Evolutionary conservation across 2,888 invertebrate species (phyloP).

Genomic region (Anoplius nigerrimus): DNA sequence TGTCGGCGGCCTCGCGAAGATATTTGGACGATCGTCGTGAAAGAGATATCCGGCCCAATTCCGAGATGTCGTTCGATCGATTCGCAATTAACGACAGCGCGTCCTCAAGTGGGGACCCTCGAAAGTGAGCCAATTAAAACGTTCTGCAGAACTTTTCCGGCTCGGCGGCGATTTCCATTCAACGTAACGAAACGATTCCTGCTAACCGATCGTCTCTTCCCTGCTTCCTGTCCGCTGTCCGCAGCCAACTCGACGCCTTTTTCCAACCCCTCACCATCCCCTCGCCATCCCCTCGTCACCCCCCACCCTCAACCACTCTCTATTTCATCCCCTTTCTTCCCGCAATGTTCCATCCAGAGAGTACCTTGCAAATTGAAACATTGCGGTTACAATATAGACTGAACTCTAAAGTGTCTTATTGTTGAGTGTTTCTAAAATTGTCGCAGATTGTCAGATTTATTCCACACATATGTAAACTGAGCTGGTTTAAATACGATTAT

Average conservation of each 20-base stretch:
- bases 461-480: too few relatives aligned
- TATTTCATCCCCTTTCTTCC: not conserved
- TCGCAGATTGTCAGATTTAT: too few relatives aligned
- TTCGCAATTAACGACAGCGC: constrained; percentile 29
- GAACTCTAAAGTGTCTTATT: too few relatives aligned
- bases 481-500: too few relatives aligned
- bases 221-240: not conserved
- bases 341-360: too few relatives aligned
- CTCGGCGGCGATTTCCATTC: not conserved
- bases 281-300: not conserved
- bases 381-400: too few relatives aligned
- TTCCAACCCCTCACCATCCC: not conserved
- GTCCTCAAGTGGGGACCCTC: not conserved
- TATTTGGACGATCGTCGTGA: too few relatives aligned
- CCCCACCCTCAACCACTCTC: not conserved
- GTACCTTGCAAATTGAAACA: too few relatives aligned
- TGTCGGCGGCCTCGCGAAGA: too few relatives aligned
- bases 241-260: not conserved
- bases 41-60: too few relatives aligned
- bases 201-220: too few relatives aligned
- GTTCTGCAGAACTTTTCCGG: constrained; percentile 18
- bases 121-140: constrained; percentile 33
- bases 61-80: constrained; percentile 13
- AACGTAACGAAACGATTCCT: not conserved
- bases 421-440: too few relatives aligned